Evolutionary conservation across 2,888 invertebrate species (phyloP), one percentile per base, ranked within the genome.

Genomic region (Ariolimax columbianus): DNA sequence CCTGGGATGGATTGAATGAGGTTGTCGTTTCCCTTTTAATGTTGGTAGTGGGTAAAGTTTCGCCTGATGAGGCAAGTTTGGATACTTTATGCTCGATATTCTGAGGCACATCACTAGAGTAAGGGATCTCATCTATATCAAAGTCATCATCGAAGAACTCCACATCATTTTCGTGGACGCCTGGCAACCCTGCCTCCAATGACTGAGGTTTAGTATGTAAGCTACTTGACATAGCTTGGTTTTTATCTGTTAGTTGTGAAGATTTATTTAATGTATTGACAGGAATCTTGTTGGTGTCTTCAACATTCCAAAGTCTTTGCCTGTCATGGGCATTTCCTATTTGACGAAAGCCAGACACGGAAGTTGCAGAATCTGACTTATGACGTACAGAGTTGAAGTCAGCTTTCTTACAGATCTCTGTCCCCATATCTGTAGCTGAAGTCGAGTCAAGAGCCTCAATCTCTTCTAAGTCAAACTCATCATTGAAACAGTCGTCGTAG

Each of bases 91-190:
- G n/a, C n/a, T 6, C 30, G 1, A 11, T 66, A 66, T 66, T 66
- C 17, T 33, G 66, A 66, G 1, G 17, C 30, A 14, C 66, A 66
- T 30, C 33, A 33, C 33, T 2, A 33, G 66, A 0, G 33, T 66
- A 30, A 30, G 33, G 26, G 26, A 81, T 26, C 17, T 81, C 55
- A 55, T 51, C 72, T 19, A 81, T 36, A 38, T 81, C 81, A 81
- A 72, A 72, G 38, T 81, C 72, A 81, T 81, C 81, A 72, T 81
- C 72, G 72, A 81, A 81, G 17, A 55, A 26, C 7, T 81, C 81
- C 17, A 80, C n/a, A 47, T 68, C 80, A 66, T 68, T 47, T 6
- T 19, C 33, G 7, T 63, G 26, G 11, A 59, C 14, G 63, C 19
- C 51, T 47, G 33, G 17, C 6, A 47, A 9, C 11, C 47, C n/a